A percentile compares a stretch with the other conserved stretches of the same genome.
These are phyloP conservation scores for Schizaphis graminum DNA, from an alignment of 2,888 invertebrate species.

Conservation along the genomic window DNA sequence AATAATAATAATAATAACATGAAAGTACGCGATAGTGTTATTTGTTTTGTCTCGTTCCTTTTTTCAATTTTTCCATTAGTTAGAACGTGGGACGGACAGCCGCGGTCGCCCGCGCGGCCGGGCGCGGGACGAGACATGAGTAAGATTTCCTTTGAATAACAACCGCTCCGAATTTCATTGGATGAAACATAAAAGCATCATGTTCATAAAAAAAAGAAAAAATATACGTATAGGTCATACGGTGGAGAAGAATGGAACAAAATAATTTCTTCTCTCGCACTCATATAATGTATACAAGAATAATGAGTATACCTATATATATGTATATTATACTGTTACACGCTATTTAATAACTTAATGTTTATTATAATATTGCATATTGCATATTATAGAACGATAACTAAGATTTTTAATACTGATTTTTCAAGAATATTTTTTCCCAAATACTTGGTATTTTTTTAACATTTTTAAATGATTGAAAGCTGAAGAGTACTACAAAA, in stretches of 20 bases:
- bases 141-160: conserved; percentile 28
- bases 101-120: neutral
- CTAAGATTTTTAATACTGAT: neutral
- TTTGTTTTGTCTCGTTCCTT: neutral
- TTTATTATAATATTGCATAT: neutral
- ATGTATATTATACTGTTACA: neutral
- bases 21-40: neutral
- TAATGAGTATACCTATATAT: no score
- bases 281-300: neutral
- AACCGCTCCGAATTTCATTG: neutral
- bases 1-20: neutral
- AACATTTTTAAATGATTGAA: neutral
- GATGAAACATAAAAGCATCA: neutral
- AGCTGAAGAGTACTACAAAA: neutral
- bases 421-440: neutral
- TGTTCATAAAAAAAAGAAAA: neutral
- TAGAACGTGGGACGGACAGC: no score
- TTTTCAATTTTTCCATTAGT: neutral
- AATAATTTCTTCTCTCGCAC: neutral
- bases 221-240: neutral
- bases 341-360: neutral
- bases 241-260: neutral
- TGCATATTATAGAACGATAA: neutral
- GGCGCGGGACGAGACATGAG: neutral
- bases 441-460: neutral